Percentiles rank a stretch among this genome's conserved stretches.
phyloP scores from a whole-genome alignment of 2,113 vertebrate genomes.

The Triplophysa rosa region DNA sequence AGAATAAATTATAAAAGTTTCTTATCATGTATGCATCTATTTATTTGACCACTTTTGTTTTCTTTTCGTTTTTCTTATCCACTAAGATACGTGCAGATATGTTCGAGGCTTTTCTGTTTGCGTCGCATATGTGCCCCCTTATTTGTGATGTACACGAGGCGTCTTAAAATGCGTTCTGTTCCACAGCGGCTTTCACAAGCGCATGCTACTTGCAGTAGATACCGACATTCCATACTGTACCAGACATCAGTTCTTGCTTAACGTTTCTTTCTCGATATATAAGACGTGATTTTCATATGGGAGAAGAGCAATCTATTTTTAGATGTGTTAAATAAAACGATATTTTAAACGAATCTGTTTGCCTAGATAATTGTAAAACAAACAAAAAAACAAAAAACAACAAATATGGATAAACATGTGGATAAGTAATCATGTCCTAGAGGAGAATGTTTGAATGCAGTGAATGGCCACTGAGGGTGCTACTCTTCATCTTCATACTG shows the following conservation, averaged over 20 bases:
- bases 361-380: conserved; percentile 37
- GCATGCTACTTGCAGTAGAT: conserved; percentile 52
- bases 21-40: conserved; percentile 89
- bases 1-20: conserved; percentile 87
- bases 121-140: conserved; percentile 67
- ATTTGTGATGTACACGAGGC: conserved; percentile 55
- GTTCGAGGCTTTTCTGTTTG: conserved; percentile 49
- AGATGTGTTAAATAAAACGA: conserved; percentile 46
- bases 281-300: conserved; percentile 42
- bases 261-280: conserved; percentile 46
- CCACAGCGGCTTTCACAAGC: conserved; percentile 34
- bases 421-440: conserved; percentile 17
- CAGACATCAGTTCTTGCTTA: conserved; percentile 24
- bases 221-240: conserved; percentile 73
- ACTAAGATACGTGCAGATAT: conserved; percentile 64
- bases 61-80: conserved; percentile 67
- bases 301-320: conserved; percentile 48
- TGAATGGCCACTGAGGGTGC: conserved; percentile 68
- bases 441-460: conserved; percentile 24
- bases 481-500: conserved; percentile 74
- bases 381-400: not conserved
- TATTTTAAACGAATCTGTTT: conserved; percentile 40
- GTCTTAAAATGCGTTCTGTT: conserved; percentile 26
- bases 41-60: conserved; percentile 81
- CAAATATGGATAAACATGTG: conserved; percentile 23